Evolutionary conservation across 2,888 invertebrate genomes (phyloP).

Genomic region (Galeopsomyia nigrocyanea): DNA sequence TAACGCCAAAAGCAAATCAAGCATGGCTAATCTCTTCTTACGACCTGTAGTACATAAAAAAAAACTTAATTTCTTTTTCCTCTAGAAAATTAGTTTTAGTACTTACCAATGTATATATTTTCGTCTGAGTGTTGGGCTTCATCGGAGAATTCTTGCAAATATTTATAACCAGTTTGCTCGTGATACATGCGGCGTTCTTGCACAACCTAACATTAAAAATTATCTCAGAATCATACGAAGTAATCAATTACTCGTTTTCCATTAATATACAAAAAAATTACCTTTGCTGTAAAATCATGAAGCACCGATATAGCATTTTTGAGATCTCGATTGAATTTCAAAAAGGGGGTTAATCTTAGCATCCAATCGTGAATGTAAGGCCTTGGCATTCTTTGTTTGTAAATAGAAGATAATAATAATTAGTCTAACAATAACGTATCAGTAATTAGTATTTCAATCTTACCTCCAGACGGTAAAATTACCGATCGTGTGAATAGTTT

Average conservation of each 20-base stretch:
- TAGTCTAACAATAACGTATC: background rate
- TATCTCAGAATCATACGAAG: background rate
- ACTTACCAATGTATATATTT: constrained; percentile 14
- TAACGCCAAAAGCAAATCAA: constrained; percentile 60
- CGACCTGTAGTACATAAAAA: constrained; percentile 14
- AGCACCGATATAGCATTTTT: constrained; percentile 34
- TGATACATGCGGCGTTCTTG: constrained; percentile 48
- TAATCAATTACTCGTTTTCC: background rate
- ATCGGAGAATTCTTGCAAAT: constrained; percentile 28
- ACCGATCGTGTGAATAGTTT: constrained; percentile 16
- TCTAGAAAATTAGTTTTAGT: background rate
- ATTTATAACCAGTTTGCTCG: constrained; percentile 40
- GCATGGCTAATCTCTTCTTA: constrained; percentile 57
- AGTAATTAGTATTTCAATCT: background rate
- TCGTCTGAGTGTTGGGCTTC: constrained; percentile 1
- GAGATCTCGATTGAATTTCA: constrained; percentile 2
- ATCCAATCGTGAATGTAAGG: constrained; percentile 21
- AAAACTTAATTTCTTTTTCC: constrained; percentile 20
- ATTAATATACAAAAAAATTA: background rate
- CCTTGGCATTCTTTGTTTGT: constrained; percentile 9
- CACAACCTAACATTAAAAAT: constrained; percentile 36
- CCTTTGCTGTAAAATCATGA: constrained; percentile 39
- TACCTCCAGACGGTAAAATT: constrained; percentile 1
- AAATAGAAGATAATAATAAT: background rate
- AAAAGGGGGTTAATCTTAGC: constrained; percentile 6